Evolutionary conservation across 1,140 invertebrate genomes (phyloP).

Genomic region (Bombus turneri): DNA sequence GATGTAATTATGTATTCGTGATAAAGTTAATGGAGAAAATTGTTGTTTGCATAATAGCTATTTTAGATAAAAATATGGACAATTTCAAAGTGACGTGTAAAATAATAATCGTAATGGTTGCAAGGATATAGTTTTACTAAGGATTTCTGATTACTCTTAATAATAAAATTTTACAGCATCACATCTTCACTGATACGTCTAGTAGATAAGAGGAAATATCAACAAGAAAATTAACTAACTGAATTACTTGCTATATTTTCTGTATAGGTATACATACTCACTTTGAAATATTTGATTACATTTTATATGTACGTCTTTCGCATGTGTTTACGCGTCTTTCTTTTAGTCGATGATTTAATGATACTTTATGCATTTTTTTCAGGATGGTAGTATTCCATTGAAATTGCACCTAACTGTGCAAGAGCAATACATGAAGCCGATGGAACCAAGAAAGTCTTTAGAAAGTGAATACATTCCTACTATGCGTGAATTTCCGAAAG

Average conservation of each 20-base stretch:
- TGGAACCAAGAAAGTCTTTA: slow-evolving; percentile 50
- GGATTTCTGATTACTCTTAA: too few species aligned
- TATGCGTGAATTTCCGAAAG: slow-evolving; percentile 83
- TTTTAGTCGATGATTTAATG: neutral
- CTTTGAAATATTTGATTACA: neutral
- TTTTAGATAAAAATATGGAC: neutral
- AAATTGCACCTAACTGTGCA: slow-evolving; percentile 69
- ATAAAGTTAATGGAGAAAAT: too few species aligned
- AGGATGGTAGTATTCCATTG: slow-evolving; percentile 72
- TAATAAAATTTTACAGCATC: too few species aligned
- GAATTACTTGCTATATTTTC: too few species aligned
- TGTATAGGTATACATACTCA: too few species aligned
- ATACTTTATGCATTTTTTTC: neutral
- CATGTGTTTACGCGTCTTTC: neutral
- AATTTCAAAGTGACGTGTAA: neutral
- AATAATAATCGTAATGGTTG: too few species aligned
- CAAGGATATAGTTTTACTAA: too few species aligned
- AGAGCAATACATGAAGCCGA: slow-evolving; percentile 63
- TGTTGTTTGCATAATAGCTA: neutral
- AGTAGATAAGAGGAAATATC: too few species aligned
- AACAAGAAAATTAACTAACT: too few species aligned
- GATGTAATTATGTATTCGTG: too few species aligned
- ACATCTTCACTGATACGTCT: too few species aligned
- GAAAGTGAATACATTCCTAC: slow-evolving; percentile 69
- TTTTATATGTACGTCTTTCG: neutral